These are phyloP conservation scores for Platysteira castanea DNA, from an alignment of 2,113 vertebrate genomes.

Conservation along the genomic window DNA sequence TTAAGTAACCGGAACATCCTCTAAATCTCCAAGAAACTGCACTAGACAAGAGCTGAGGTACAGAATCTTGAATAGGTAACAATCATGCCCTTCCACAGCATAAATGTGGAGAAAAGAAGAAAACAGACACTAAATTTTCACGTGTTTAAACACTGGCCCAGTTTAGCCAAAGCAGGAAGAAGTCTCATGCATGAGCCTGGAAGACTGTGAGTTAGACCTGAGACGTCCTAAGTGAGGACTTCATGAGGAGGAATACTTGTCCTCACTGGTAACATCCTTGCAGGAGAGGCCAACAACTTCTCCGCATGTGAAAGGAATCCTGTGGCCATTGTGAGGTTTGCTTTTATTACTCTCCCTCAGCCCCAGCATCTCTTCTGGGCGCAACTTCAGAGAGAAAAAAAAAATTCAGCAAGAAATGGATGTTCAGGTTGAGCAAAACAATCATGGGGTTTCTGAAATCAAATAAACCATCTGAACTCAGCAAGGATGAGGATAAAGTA, in stretches of 20 bases:
- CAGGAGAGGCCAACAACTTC: not conserved
- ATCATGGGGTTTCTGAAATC: not conserved
- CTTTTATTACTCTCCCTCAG: not conserved
- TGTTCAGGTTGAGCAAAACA: not conserved
- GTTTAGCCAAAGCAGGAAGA: not conserved
- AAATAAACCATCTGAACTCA: not conserved
- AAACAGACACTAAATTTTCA: not conserved
- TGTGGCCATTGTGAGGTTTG: not conserved
- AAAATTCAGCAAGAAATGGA: not conserved
- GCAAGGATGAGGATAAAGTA: not conserved
- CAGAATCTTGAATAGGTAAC: not conserved
- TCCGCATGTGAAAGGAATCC: not conserved
- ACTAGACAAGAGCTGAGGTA: not conserved
- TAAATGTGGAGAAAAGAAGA: not conserved
- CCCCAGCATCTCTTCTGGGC: not conserved
- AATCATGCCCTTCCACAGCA: not conserved
- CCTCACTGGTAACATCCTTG: not conserved
- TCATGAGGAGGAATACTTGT: not conserved
- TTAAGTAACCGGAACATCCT: not conserved
- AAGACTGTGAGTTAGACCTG: not conserved
- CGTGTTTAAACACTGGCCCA: not conserved
- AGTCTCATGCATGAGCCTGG: not conserved
- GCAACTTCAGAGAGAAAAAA: not conserved
- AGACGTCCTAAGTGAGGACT: not conserved
- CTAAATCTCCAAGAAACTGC: not conserved